A percentile compares a stretch with the other conserved stretches of the same genome.
These are phyloP conservation scores for Centropyge bicolor DNA, from an alignment of 2,797 vertebrate species.

Conservation along the genomic window DNA sequence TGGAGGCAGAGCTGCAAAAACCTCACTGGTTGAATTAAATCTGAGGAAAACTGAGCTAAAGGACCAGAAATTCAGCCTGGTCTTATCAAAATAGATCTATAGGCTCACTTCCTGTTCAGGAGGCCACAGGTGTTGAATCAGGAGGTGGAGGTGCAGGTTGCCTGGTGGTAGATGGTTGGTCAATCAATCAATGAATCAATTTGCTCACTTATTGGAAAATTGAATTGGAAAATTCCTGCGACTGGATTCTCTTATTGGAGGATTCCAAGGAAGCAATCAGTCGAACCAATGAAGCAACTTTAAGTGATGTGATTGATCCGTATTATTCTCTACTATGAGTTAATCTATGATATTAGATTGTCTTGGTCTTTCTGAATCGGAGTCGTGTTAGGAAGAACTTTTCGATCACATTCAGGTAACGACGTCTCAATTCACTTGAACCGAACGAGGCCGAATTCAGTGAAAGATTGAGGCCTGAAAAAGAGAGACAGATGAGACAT, in stretches of 20 bases:
- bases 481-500: background rate
- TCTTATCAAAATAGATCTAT: background rate
- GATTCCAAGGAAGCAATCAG: background rate
- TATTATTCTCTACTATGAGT: too few relatives aligned
- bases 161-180: background rate
- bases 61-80: background rate
- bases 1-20: constrained; percentile 2
- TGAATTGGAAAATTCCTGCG: too few relatives aligned
- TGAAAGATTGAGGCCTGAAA: background rate
- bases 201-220: background rate
- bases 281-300: background rate
- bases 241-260: background rate
- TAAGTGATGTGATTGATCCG: background rate
- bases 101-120: background rate
- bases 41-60: constrained; percentile 2
- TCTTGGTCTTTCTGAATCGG: background rate
- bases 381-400: background rate
- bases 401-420: background rate
- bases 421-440: background rate
- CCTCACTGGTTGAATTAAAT: constrained; percentile 21
- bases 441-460: background rate
- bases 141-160: background rate
- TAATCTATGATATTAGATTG: background rate
- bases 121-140: background rate
- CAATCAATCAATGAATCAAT: background rate